Evolutionary conservation across 2,888 invertebrate species (phyloP).

Genomic region (Parnassius orleans): DNA sequence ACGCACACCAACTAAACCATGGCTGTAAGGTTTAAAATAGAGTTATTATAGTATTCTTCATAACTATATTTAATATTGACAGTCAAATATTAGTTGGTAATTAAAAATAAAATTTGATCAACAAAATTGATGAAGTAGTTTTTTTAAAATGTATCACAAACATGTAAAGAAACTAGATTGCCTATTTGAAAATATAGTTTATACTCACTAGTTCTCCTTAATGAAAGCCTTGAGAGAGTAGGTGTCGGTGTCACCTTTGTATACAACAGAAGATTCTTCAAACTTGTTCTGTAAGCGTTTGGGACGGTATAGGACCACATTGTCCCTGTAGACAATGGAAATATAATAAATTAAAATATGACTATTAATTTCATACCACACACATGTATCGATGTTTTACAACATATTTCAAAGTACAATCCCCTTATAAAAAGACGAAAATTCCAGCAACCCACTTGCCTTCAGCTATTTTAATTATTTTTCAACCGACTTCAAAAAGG

Average conservation of each 20-base stretch:
- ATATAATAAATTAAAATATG: not conserved
- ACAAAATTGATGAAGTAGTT: too few species aligned
- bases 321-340: constrained; percentile 80
- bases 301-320: constrained; percentile 93
- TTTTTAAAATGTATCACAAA: too few species aligned
- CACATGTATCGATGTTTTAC: not conserved
- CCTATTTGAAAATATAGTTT: not conserved
- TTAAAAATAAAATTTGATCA: too few species aligned
- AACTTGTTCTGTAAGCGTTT: constrained; percentile 96
- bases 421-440: too few species aligned
- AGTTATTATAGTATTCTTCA: too few species aligned
- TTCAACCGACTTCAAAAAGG: too few species aligned
- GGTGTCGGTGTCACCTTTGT: constrained; percentile 85
- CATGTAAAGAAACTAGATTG: too few species aligned
- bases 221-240: constrained; percentile 90
- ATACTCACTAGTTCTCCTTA: constrained; percentile 90
- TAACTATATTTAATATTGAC: too few species aligned
- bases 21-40: constrained; percentile 71
- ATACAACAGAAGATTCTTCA: constrained; percentile 88
- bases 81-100: too few species aligned
- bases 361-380: not conserved
- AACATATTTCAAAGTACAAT: too few species aligned
- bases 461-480: too few species aligned
- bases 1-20: constrained; percentile 95
- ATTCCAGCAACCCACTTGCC: too few species aligned